Conservation (phyloP, 2,888 invertebrate genomes). For the Fabriciana adippe region DNA sequence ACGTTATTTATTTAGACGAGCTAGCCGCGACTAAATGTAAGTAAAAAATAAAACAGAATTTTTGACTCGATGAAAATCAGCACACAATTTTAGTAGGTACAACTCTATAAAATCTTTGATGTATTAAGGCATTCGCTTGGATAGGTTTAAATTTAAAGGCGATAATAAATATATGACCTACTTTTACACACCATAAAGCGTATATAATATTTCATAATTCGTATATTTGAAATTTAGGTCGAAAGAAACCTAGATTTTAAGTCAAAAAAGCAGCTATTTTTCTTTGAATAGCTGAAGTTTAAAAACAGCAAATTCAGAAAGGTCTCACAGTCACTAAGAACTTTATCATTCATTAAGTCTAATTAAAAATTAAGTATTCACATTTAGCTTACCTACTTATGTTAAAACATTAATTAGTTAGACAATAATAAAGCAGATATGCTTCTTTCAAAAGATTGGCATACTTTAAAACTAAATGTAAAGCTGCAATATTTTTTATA, state of each 20-base stretch:
- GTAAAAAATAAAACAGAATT: too few species aligned
- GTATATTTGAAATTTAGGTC: slow-evolving; percentile 9
- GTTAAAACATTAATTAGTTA: slow-evolving; percentile 6
- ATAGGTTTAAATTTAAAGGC: too few species aligned
- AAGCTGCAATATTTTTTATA: too few species aligned
- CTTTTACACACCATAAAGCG: not conserved
- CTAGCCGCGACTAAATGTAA: too few species aligned
- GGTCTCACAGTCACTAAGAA: slow-evolving; percentile 9
- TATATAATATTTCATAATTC: slow-evolving; percentile 2
- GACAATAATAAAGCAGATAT: not conserved
- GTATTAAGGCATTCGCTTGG: too few species aligned
- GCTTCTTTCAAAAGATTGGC: too few species aligned
- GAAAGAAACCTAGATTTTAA: slow-evolving; percentile 14
- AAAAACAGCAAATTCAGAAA: slow-evolving; percentile 15
- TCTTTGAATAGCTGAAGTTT: slow-evolving; percentile 7
- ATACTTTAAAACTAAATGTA: too few species aligned
- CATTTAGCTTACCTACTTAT: not conserved
- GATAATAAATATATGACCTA: not conserved
- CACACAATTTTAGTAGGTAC: too few species aligned
- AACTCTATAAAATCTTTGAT: too few species aligned
- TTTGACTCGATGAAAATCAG: too few species aligned
- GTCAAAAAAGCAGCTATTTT: slow-evolving; percentile 8
- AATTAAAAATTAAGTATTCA: slow-evolving; percentile 12
- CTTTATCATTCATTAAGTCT: slow-evolving; percentile 1
- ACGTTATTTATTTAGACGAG: too few species aligned